Conservation (phyloP, 2,888 invertebrate species). For the Agriopis marginaria region DNA sequence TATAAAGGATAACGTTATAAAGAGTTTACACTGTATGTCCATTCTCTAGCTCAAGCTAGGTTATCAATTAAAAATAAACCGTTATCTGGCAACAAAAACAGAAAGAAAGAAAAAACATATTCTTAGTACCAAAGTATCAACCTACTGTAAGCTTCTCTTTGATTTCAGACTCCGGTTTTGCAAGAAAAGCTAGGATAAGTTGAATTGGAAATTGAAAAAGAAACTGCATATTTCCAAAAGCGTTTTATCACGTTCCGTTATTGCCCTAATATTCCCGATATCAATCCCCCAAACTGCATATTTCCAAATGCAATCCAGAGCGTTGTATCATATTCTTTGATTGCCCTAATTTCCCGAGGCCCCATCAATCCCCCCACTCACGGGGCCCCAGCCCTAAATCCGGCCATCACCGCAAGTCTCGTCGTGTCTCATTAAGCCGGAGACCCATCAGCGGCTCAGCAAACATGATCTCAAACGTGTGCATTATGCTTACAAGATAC, state of each 20-base stretch:
- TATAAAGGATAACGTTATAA: too few species aligned
- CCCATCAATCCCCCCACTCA: background rate
- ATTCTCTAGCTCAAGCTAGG: too few species aligned
- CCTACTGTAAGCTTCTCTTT: too few species aligned
- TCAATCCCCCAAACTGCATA: background rate
- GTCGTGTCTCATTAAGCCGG: constrained; percentile 38
- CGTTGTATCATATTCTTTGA: background rate
- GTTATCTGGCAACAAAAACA: too few species aligned
- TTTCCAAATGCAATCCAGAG: background rate
- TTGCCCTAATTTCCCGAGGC: background rate
- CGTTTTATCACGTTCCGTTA: background rate
- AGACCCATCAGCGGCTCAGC: constrained; percentile 41
- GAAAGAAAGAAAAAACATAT: too few species aligned
- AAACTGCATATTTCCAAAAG: background rate
- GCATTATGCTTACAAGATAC: constrained; percentile 43
- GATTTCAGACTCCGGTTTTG: too few species aligned
- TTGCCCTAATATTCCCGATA: background rate
- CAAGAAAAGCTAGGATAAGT: background rate
- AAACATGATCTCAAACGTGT: constrained; percentile 45
- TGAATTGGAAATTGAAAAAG: background rate
- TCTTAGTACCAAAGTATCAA: too few species aligned
- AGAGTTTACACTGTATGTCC: too few species aligned
- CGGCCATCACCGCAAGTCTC: constrained; percentile 17
- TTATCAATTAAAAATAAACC: too few species aligned
- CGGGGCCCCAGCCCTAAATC: background rate